Conservation (phyloP, 1,140 invertebrate genomes). For the Lysiphlebus fabarum region DNA sequence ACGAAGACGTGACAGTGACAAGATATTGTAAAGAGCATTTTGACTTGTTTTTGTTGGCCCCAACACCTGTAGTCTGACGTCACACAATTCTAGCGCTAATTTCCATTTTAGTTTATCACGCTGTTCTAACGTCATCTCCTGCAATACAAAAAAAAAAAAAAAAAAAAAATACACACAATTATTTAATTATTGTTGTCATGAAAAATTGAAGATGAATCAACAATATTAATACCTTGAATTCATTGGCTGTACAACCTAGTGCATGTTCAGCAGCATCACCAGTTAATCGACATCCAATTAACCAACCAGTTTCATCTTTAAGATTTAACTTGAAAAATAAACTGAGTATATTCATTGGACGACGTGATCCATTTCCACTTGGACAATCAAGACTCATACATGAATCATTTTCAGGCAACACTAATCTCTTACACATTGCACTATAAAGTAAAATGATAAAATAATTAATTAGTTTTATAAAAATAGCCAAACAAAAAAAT, state of each 20-base stretch:
- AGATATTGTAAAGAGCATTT: constrained; percentile 45
- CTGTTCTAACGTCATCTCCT: constrained; percentile 39
- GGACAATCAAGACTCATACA: constrained; percentile 54
- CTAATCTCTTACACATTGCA: constrained; percentile 44
- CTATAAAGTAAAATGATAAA: constrained; percentile 36
- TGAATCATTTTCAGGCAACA: constrained; percentile 37
- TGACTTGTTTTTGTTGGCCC: constrained; percentile 38
- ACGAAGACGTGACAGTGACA: constrained; percentile 33
- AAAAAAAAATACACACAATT: constrained; percentile 6
- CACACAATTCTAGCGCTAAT: constrained; percentile 36
- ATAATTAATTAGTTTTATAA: constrained; percentile 13
- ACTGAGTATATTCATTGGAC: constrained; percentile 36
- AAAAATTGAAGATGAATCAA: constrained; percentile 12
- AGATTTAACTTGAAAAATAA: constrained; percentile 49
- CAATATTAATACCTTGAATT: constrained; percentile 37
- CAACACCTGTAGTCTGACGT: constrained; percentile 43
- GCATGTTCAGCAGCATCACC: constrained; percentile 43
- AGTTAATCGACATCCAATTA: constrained; percentile 47
- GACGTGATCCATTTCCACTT: constrained; percentile 44
- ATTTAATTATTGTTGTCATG: no score
- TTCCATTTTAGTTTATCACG: constrained; percentile 41
- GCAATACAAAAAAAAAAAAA: constrained; percentile 21
- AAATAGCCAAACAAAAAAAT: constrained; percentile 1
- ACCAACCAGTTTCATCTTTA: constrained; percentile 51
- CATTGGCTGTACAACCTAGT: constrained; percentile 36